Evolutionary conservation across 2,113 vertebrate species (phyloP).

Genomic region (Semicossyphus pulcher): DNA sequence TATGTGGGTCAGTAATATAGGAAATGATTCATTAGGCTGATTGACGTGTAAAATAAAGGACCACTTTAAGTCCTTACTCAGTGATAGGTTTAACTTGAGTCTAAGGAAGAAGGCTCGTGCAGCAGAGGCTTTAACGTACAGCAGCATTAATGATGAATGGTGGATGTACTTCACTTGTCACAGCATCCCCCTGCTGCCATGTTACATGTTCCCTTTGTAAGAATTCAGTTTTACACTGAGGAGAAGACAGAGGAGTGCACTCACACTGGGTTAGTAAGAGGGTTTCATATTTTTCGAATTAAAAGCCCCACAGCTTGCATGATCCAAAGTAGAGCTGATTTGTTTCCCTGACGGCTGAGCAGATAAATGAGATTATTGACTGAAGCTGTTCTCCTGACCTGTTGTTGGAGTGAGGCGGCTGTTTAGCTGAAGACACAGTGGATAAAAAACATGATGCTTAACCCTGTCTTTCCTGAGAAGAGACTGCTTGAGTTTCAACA

Average conservation of each 20-base stretch:
- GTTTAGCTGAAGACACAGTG: neutral
- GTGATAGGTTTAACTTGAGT: slow-evolving; percentile 40
- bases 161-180: neutral
- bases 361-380: slow-evolving; percentile 72
- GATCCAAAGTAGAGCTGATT: slow-evolving; percentile 32
- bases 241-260: neutral
- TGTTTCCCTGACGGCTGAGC: slow-evolving; percentile 42
- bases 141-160: neutral
- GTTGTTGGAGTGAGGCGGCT: slow-evolving; percentile 27
- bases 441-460: no score
- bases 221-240: slow-evolving; percentile 2
- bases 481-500: neutral
- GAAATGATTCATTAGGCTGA: slow-evolving; percentile 54
- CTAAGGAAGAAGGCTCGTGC: neutral
- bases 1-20: slow-evolving; percentile 29
- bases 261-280: neutral
- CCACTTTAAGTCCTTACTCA: neutral
- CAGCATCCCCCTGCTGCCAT: neutral
- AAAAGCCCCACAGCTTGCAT: slow-evolving; percentile 41
- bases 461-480: neutral
- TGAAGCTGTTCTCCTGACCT: no score
- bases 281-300: slow-evolving; percentile 41
- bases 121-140: neutral
- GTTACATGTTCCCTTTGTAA: neutral
- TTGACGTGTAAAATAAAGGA: slow-evolving; percentile 24